Evolutionary conservation across 2,113 vertebrate genomes (phyloP).

Genomic region (Percina caprodes): DNA sequence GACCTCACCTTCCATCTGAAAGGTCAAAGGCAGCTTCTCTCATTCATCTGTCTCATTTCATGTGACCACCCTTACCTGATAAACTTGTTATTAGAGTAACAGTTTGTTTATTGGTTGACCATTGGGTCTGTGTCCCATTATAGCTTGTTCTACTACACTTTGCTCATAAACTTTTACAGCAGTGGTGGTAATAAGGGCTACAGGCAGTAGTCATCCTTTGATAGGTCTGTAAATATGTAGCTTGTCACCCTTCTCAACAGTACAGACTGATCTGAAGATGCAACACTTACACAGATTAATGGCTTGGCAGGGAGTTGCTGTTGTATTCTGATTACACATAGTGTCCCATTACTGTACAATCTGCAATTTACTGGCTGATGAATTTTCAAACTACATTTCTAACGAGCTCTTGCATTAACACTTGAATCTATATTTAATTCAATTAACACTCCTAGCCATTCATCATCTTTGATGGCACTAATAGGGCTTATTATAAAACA

Average conservation of each 20-base stretch:
- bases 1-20: slow-evolving; percentile 29
- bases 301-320: slow-evolving; percentile 20
- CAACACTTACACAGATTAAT: slow-evolving; percentile 51
- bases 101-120: slow-evolving; percentile 4
- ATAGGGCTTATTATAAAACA: slow-evolving; percentile 71
- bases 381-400: slow-evolving; percentile 65
- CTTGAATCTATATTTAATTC: slow-evolving; percentile 79
- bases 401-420: slow-evolving; percentile 64
- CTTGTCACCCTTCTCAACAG: slow-evolving; percentile 5
- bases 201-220: background rate
- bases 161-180: slow-evolving; percentile 39
- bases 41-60: background rate
- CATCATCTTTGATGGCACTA: slow-evolving; percentile 73
- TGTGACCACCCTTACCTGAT: background rate
- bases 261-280: slow-evolving; percentile 13
- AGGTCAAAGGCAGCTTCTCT: slow-evolving; percentile 17
- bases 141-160: slow-evolving; percentile 6
- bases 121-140: background rate
- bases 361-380: slow-evolving; percentile 58
- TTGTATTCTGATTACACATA: slow-evolving; percentile 37
- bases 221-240: slow-evolving; percentile 27
- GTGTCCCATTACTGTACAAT: slow-evolving; percentile 46
- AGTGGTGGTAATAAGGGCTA: slow-evolving; percentile 4
- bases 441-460: slow-evolving; percentile 69
- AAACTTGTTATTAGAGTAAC: slow-evolving; percentile 6